These are phyloP conservation scores for Cepaea hortensis DNA, from an alignment of 2,888 invertebrate genomes.

Conservation along the genomic window DNA sequence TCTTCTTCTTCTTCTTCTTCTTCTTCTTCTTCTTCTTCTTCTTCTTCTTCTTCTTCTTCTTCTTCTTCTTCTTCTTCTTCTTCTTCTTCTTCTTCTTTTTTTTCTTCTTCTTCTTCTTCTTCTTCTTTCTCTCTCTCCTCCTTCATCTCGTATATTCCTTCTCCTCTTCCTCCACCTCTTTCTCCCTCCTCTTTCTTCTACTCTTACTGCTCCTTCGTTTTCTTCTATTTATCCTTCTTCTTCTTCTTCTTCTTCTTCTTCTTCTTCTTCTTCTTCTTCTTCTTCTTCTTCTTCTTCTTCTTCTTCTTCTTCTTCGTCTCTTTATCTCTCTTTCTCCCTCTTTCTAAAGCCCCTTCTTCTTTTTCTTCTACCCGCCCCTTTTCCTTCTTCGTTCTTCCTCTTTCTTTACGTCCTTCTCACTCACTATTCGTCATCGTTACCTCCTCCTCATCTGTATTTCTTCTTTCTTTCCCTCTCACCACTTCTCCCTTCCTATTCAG, in stretches of 20 bases:
- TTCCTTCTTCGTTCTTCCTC: no score
- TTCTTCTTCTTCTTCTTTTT: neutral
- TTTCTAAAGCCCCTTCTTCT: neutral
- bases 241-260: conserved; percentile 15
- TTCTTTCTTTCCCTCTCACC: no score
- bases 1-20: neutral
- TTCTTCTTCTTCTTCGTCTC: neutral
- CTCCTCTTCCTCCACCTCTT: neutral
- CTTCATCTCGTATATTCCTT: neutral
- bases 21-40: neutral
- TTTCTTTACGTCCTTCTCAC: no score
- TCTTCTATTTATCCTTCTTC: neutral
- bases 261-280: neutral
- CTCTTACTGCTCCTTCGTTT: neutral
- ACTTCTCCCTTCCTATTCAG: no score
- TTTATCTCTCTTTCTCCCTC: conserved; percentile 17
- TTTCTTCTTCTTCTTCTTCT: neutral
- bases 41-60: neutral
- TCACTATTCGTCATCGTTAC: no score
- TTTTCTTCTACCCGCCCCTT: no score
- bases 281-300: neutral
- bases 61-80: neutral
- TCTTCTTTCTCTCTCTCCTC: neutral
- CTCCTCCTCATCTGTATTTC: no score
- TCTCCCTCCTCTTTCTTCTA: conserved; percentile 18